Evolutionary conservation across 2,113 vertebrate species (phyloP), one percentile per base, ranked within the genome.

Genomic region (Sorex fumeus): DNA sequence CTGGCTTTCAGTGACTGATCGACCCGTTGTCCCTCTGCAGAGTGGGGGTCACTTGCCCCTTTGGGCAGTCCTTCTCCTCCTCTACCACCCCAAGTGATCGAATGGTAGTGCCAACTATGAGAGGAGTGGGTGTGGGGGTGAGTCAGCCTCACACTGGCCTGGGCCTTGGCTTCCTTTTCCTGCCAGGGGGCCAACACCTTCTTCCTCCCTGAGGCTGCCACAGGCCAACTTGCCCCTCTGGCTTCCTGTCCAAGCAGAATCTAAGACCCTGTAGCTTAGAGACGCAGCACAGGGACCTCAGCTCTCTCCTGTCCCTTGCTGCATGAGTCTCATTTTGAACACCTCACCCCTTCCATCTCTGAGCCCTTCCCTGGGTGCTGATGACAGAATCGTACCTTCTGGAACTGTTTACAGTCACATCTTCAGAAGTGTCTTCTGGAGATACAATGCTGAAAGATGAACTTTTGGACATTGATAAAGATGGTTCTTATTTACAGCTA

Each of bases 111-210:
- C 82, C 9, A 36, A 19, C 23, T 62, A 47, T 12, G 3, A n/a
- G 67, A 60, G 8, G 32, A 60, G 66, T 82, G 43, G 77, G 74
- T 43, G 23, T 28, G 18, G 70, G 18, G 70, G 36, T 95, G 93
- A 95, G 80, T 96, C 91, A 91, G 93, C 67, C 83, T 88, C 79
- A 12, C 8, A 62, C 60, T 8, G 57, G 92, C 78, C 34, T 64
- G 90, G 87, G 71, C 72, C 16, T 84, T 28, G 36, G 82, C 71
- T 90, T 97, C 88, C 96, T 94, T 75, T 96, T 96, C 93, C 94
- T 93, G 88, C 83, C 67, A 0, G 0, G 13, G 30, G 45, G 79
- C 80, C 74, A 43, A 81, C 76, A 90, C 82, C 93, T 93, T 75
- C 83, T 93, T 91, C 87, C 91, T 92, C 71, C 62, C 87, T 2